Conservation (phyloP, 2,888 invertebrate genomes). For the Euclidia mi region DNA sequence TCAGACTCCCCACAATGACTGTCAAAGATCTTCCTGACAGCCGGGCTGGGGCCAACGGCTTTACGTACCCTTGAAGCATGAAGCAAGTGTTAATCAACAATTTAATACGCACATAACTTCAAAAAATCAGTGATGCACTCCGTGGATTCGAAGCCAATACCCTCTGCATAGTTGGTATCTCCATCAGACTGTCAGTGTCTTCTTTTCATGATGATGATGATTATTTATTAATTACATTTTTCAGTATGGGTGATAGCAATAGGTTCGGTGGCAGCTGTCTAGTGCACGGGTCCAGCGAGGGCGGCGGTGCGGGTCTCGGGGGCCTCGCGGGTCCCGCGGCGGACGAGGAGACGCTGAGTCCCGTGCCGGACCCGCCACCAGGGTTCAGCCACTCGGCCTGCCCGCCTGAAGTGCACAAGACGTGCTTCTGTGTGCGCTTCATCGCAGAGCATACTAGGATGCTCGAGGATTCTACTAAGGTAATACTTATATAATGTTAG, state of each 20-base stretch:
- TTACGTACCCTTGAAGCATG: too few species aligned
- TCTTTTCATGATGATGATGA: too few species aligned
- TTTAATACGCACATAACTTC: too few species aligned
- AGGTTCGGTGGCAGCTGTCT: conserved; percentile 96
- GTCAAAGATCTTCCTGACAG: too few species aligned
- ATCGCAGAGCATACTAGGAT: conserved; percentile 98
- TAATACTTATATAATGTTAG: too few species aligned
- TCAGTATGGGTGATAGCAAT: conserved; percentile 93
- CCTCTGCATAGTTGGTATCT: too few species aligned
- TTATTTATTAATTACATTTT: conserved; percentile 4
- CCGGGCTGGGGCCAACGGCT: too few species aligned
- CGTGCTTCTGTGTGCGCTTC: conserved; percentile 97
- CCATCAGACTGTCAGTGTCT: too few species aligned
- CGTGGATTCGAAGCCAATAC: too few species aligned
- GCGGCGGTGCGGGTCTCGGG: conserved; percentile 76
- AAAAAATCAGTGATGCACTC: too few species aligned
- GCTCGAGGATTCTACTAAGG: conserved; percentile 98
- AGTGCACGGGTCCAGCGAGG: conserved; percentile 93
- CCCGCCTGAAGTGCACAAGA: conserved; percentile 96
- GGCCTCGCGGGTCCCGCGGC: conserved; percentile 72
- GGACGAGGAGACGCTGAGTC: conserved; percentile 89
- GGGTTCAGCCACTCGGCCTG: conserved; percentile 96
- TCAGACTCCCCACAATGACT: too few species aligned
- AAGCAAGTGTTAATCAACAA: too few species aligned
- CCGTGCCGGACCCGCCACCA: conserved; percentile 94